phyloP scores from a whole-genome alignment of 2,113 vertebrate genomes.

The Pseudorhombus dupliciocellatus region DNA sequence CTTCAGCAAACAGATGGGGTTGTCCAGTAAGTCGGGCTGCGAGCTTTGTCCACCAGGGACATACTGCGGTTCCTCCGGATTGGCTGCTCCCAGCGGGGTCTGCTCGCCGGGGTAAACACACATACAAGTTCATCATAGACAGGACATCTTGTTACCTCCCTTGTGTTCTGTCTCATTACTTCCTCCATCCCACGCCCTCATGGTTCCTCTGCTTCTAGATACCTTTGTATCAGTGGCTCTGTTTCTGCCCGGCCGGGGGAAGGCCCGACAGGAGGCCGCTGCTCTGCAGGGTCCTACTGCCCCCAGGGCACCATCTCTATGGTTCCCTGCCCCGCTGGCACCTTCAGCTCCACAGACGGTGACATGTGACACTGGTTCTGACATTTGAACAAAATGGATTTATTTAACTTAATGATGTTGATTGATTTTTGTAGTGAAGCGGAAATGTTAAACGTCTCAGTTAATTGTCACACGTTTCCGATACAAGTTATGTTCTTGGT shows the following conservation, averaged over 20 bases:
- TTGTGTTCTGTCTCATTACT: constrained; percentile 22
- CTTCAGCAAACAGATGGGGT: constrained; percentile 77
- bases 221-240: constrained; percentile 78
- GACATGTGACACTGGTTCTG: constrained; percentile 29
- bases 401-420: background rate
- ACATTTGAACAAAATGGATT: constrained; percentile 27
- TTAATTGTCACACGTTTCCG: background rate
- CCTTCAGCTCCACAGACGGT: constrained; percentile 81
- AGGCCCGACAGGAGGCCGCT: constrained; percentile 77
- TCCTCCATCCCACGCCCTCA: constrained; percentile 5
- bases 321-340: constrained; percentile 83
- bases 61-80: constrained; percentile 84
- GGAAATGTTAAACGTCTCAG: background rate
- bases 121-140: constrained; percentile 14
- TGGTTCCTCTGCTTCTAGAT: constrained; percentile 63
- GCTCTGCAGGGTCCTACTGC: constrained; percentile 85
- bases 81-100: constrained; percentile 75
- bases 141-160: constrained; percentile 22
- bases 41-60: constrained; percentile 85
- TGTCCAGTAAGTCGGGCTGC: constrained; percentile 77
- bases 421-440: background rate
- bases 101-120: constrained; percentile 83
- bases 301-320: constrained; percentile 79
- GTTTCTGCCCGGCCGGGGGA: constrained; percentile 73
- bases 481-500: constrained; percentile 4